These are phyloP conservation scores for Anolis sagrei DNA, from an alignment of 2,113 vertebrate genomes.

Conservation along the genomic window DNA sequence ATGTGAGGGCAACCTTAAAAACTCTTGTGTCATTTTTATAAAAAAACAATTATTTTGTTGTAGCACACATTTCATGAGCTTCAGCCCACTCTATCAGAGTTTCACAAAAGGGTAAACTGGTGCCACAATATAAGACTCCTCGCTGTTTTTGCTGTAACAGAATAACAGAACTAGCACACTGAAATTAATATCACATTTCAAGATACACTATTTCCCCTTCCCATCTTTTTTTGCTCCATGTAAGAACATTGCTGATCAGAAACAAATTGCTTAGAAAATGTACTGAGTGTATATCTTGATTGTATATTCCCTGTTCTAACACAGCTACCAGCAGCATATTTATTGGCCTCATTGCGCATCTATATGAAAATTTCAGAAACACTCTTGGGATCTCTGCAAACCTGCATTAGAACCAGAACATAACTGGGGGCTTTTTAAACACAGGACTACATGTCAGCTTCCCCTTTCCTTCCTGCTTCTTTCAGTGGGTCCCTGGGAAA, in stretches of 20 bases:
- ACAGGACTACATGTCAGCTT: neutral
- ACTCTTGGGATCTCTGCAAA: slow-evolving; percentile 25
- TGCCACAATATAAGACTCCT: neutral
- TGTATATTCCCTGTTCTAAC: neutral
- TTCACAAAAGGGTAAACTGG: neutral
- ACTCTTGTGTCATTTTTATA: neutral
- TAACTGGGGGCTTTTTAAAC: slow-evolving; percentile 45
- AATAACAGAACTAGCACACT: neutral
- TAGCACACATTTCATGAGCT: neutral
- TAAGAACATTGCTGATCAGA: neutral
- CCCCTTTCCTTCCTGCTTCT: slow-evolving; percentile 47
- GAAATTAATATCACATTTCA: neutral
- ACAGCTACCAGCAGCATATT: slow-evolving; percentile 6
- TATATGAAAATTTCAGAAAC: slow-evolving; percentile 6
- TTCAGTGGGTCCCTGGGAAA: slow-evolving; percentile 17
- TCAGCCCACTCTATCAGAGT: neutral
- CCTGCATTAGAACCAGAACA: neutral
- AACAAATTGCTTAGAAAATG: neutral
- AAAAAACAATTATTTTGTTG: neutral
- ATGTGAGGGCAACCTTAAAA: neutral
- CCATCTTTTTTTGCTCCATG: neutral
- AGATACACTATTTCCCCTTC: neutral
- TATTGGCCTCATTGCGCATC: slow-evolving; percentile 8
- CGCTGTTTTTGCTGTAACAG: neutral
- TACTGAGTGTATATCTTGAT: neutral